Base-by-base conservation (phyloP, 1,140 invertebrate genomes). In the Ceratina calcarata region DNA sequence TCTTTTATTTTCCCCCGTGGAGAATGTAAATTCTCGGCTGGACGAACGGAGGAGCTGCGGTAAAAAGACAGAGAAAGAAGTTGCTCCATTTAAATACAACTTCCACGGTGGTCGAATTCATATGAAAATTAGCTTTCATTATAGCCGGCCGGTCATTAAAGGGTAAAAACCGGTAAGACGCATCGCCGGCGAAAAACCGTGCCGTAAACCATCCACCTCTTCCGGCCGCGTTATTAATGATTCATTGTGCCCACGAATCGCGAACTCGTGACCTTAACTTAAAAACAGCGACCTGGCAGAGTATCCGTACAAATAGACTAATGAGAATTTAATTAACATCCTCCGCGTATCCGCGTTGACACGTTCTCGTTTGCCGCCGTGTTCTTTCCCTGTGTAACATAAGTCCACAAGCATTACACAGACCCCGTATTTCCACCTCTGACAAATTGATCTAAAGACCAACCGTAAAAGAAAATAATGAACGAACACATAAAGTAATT, bases 301-400 rank as follows among this genome's bases (percentile, higher is more conserved):
- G 16, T 37, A 58, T 20, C 16, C 53, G 51, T 45, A 10, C 37
- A 45, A 45, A 6, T 45, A 45, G 37, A 20, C 45, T 83, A 83
- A 83, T 64, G 73, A 81, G 82, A 83, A 68, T 83, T 83, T 83
- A 83, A 83, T 83, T 83, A 83, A 81, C 68, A 69, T 7, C 20
- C 45, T 18, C 18, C 64, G 49, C 22, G 57, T 65, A 57, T 66
- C 53, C 65, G 70, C 15, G 37, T 13, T 3, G 24, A 71, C 65
- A 64, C 22, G 49, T 68, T 49, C 3, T 8, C 37, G 27, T 22
- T 16, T 13, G 45, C 37, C 20, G n/a, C 4, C 24, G 16, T 1
- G 16, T 12, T 1, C 20, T 3, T 22, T 27, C 65, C 45, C n/a
- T 60, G 49, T 45, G 18, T 45, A 45, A 45, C 37, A 45, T 45